Conservation (phyloP, 2,113 vertebrate species). For the Corythaixoides concolor region DNA sequence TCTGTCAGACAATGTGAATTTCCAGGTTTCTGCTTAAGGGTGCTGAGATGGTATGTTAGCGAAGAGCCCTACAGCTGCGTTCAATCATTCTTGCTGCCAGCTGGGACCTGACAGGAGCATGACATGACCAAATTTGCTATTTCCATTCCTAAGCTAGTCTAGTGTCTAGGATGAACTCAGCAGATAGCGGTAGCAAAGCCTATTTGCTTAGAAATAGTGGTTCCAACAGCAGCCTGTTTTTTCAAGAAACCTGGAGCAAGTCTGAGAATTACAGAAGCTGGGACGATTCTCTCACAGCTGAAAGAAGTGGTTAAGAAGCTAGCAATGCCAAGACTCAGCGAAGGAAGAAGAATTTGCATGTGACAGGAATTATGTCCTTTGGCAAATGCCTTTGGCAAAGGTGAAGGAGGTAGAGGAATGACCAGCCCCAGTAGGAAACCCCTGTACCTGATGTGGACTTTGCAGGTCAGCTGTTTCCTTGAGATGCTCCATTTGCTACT, state of each 20-base stretch:
- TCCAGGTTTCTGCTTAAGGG: not conserved
- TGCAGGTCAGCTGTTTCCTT: slow-evolving; percentile 26
- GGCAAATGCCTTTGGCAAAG: slow-evolving; percentile 29
- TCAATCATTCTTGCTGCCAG: not conserved
- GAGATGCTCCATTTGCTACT: slow-evolving; percentile 35
- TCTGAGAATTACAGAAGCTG: slow-evolving; percentile 33
- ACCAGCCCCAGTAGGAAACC: not conserved
- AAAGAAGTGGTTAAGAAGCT: slow-evolving; percentile 15
- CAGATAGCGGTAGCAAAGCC: not conserved
- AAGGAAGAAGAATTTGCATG: slow-evolving; percentile 12
- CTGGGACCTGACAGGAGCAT: not conserved
- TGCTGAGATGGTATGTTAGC: not conserved
- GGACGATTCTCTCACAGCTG: not conserved
- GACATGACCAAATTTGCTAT: not conserved
- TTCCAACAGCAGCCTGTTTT: not conserved
- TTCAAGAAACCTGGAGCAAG: not conserved
- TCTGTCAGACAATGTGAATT: not conserved
- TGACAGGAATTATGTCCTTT: slow-evolving; percentile 31
- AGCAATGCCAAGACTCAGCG: not conserved
- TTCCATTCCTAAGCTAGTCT: not conserved
- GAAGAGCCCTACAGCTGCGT: not conserved
- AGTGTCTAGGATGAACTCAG: not conserved
- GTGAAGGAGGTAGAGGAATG: not conserved
- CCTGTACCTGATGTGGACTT: not conserved
- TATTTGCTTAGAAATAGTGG: not conserved